Evolutionary conservation across 1,140 invertebrate genomes (phyloP), one percentile per base, ranked within the genome.

Genomic region (Pseudobourletiella spinata): DNA sequence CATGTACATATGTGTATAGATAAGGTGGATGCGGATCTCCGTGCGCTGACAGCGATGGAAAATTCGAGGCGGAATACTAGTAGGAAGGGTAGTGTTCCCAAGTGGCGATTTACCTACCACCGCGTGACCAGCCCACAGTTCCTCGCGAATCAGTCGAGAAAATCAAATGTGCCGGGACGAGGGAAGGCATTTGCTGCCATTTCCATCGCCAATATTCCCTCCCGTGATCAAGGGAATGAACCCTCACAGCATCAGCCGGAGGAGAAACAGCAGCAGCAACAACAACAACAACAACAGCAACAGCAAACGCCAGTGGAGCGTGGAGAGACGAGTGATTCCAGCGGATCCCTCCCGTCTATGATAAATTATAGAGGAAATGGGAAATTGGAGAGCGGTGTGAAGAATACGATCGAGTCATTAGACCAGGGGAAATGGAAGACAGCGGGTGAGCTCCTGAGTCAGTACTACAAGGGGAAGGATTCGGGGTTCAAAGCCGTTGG

Each of bases 51-150:
- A 61, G 29, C 59, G 48, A 30, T 24, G 22, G 59, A 61, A 51
- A 61, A 28, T 29, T 24, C 48, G 30, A 54, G 26, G 30, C 46
- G 26, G 25, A 61, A 61, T 61, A 22, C 52, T 25, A 61, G 50
- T 44, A 61, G 55, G 55, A n/a, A n/a, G n/a, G n/a, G n/a, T n/a
- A 26, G 32, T 61, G 51, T 24, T 35, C 32, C 48, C 16, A 61
- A 61, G 55, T 61, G 59, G 59, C 52, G 46, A 43, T 61, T 61
- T 39, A 54, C 50, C 24, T 61, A 61, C 44, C 59, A 61, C 39
- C 59, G 59, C 32, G 59, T 61, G 30, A 59, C 32, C 44, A 59
- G 44, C 51, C 44, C 56, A n/a, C 32, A 11, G 11, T 11, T 39
- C n/a, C 11, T 11, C n/a, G 11, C 35, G n/a, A 39, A 39, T n/a